Conservation (phyloP, 92 coral and sea anemone genomes). For the Paramuricea clavata region DNA sequence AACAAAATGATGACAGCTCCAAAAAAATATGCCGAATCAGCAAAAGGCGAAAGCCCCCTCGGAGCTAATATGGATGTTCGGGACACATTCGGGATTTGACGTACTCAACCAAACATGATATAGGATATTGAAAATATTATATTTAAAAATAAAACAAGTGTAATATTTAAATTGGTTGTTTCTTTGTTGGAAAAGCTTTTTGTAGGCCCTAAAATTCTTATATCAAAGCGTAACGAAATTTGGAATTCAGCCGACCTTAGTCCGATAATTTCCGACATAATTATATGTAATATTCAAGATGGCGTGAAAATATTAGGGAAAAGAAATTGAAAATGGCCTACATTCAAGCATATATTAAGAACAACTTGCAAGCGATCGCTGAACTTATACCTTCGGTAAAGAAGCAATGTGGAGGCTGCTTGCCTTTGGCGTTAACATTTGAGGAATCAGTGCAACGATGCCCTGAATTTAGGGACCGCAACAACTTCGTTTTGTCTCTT, state of each 20-base stretch:
- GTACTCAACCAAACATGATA: background rate
- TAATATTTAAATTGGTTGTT: background rate
- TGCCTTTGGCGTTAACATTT: conserved; percentile 44
- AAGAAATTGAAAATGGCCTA: conserved; percentile 20
- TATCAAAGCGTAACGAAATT: too few species aligned
- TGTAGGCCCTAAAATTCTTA: too few species aligned
- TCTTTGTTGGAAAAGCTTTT: background rate
- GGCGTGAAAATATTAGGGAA: conserved; percentile 17
- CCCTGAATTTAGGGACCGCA: background rate
- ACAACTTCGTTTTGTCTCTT: conserved; percentile 28
- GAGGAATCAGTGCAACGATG: conserved; percentile 49
- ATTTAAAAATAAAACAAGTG: too few species aligned
- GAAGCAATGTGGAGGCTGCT: conserved; percentile 44
- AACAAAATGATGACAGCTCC: background rate
- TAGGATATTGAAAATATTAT: background rate
- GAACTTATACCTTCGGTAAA: conserved; percentile 40
- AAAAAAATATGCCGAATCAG: background rate
- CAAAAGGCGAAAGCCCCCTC: background rate
- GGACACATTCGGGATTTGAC: background rate
- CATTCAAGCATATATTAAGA: conserved; percentile 45
- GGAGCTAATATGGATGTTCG: background rate
- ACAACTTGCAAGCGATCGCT: conserved; percentile 17
- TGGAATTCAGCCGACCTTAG: background rate
- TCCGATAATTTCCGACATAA: conserved; percentile 2
- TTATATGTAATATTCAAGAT: conserved; percentile 6